phyloP scores from a whole-genome alignment of 2,113 vertebrate genomes.

The Narcine bancroftii region DNA sequence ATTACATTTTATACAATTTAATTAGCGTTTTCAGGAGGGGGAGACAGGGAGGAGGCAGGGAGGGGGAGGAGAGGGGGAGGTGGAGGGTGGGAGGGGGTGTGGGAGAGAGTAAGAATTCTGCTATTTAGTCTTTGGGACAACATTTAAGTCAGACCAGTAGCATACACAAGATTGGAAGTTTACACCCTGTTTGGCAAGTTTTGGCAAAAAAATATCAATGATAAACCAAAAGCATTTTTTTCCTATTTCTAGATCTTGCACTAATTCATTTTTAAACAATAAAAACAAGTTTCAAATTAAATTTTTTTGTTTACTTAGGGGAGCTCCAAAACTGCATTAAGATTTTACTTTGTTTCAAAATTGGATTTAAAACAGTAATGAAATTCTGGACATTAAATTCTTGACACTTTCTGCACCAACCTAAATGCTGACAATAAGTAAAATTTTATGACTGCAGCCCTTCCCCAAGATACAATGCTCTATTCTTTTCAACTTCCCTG shows the following conservation, averaged over 20 bases:
- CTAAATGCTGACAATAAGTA: not conserved
- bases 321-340: not conserved
- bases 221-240: too few species aligned
- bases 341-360: too few species aligned
- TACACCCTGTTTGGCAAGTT: not conserved
- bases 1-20: not conserved
- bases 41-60: too few species aligned
- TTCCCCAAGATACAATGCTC: not conserved
- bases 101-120: not conserved
- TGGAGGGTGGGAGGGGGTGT: too few species aligned
- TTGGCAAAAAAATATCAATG: not conserved
- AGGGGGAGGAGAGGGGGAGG: too few species aligned
- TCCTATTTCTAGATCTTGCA: not conserved
- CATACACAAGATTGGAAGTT: not conserved
- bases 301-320: slow-evolving; percentile 1
- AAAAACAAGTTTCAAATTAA: not conserved
- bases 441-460: not conserved
- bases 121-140: not conserved
- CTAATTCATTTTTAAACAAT: not conserved
- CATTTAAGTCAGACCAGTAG: not conserved
- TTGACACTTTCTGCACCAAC: not conserved
- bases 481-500: not conserved
- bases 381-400: not conserved
- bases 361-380: too few species aligned
- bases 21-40: too few species aligned